Conservation (phyloP, 2,888 invertebrate genomes). For the Ormyrus labotus region DNA sequence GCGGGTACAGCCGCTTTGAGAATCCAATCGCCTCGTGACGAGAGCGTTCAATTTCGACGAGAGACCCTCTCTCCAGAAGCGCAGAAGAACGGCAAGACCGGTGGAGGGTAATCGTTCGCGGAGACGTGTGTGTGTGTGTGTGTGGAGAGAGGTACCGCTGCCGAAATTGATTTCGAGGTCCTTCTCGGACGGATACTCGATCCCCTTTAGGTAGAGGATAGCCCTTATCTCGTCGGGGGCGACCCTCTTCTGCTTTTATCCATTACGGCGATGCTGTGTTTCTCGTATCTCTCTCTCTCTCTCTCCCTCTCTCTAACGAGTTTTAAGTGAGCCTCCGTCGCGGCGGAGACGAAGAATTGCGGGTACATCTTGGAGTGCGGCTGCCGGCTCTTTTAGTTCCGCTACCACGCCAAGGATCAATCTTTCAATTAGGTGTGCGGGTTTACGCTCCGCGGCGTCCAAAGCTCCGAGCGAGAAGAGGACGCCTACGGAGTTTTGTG, state of each 20-base stretch:
- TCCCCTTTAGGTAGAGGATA: constrained; percentile 52
- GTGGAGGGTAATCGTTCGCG: constrained; percentile 54
- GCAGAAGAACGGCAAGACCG: constrained; percentile 49
- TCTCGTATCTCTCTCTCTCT: constrained; percentile 59
- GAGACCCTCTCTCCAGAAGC: constrained; percentile 28
- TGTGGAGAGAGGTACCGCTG: constrained; percentile 63
- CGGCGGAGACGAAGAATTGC: constrained; percentile 55
- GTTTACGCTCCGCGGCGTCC: constrained; percentile 62
- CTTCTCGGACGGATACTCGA: constrained; percentile 52
- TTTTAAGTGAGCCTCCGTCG: constrained; percentile 61
- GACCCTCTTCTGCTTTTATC: constrained; percentile 60
- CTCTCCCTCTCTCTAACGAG: constrained; percentile 59
- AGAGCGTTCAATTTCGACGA: constrained; percentile 62
- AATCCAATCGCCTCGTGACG: constrained; percentile 52
- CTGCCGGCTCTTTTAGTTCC: constrained; percentile 65
- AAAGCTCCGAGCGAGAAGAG: constrained; percentile 4
- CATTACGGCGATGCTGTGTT: constrained; percentile 10
- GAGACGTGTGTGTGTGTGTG: constrained; percentile 52
- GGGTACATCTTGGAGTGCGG: background rate
- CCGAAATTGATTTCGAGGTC: constrained; percentile 72
- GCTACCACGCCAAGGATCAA: constrained; percentile 62
- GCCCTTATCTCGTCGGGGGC: constrained; percentile 67
- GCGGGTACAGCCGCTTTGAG: constrained; percentile 1
- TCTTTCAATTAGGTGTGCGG: constrained; percentile 69
- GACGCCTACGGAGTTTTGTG: no score